Base-by-base conservation (phyloP, 1,140 invertebrate genomes). In the Drosophila watanabei region DNA sequence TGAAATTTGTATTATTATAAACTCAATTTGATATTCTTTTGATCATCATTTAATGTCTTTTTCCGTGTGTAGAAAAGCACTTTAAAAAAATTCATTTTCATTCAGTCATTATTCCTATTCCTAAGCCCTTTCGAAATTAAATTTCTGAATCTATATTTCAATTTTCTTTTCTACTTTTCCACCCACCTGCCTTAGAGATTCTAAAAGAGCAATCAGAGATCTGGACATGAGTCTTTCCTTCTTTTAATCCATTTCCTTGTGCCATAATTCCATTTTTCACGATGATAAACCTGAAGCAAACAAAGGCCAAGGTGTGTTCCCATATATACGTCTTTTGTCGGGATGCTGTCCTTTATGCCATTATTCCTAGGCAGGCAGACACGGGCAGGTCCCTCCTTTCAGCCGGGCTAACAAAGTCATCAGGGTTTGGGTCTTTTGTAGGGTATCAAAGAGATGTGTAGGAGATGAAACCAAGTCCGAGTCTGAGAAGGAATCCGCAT, bases 331-430 rank as follows among this genome's bases (percentile, higher is more conserved):
- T 49, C 71, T 63, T 52, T 77, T 77, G 63, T 77, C 33, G 56
- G 33, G 37, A 41, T 35, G 24, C 62, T 32, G 48, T 45, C 41
- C 71, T 77, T 68, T 77, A 41, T 77, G 73, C 30, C 51, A 75
- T 73, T 73, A 68, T 71, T 56, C 6, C 2, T 20, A 11, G 11
- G 11, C 20, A 11, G 32, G 7, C 20, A 51, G 62, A 3, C 32
- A 3, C 32, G 18, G 52, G 52, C 33, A 24, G 33, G 51, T 18
- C 20, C 14, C 24, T 57, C 63, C 45, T 54, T 69, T 69, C 49
- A 69, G 56, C 35, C 62, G 11, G 75, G 49, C 64, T 79, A 79
- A 79, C 75, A 79, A 79, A 79, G 75, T 79, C 75, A 79, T 79
- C 75, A 79, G 70, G 45, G 41, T 32, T 37, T 14, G 52, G 56